Conservation (phyloP, 1,140 invertebrate genomes). For the Brachionus sp. region DNA sequence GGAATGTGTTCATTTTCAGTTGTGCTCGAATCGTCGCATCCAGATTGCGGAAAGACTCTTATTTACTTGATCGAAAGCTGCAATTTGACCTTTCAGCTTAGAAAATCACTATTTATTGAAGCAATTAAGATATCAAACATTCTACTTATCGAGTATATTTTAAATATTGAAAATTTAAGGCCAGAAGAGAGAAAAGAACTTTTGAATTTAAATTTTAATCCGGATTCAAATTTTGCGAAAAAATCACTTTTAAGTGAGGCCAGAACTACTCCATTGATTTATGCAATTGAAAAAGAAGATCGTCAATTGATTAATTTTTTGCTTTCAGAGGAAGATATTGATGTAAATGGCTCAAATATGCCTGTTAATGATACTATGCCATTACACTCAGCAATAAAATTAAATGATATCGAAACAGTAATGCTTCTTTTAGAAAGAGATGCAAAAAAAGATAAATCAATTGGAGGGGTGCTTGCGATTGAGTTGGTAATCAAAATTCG, state of each 20-base stretch:
- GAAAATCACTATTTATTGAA: background rate
- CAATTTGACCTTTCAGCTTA: background rate
- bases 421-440: slow-evolving; percentile 19
- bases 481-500: background rate
- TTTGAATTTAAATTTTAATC: slow-evolving; percentile 38
- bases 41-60: slow-evolving; percentile 1
- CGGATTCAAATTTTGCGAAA: background rate
- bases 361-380: background rate
- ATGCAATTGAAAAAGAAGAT: background rate
- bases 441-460: background rate
- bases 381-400: background rate
- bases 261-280: slow-evolving; percentile 14
- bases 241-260: background rate
- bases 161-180: background rate
- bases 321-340: background rate
- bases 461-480: background rate
- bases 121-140: slow-evolving; percentile 10
- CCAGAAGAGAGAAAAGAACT: slow-evolving; percentile 12
- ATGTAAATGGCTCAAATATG: background rate
- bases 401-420: slow-evolving; percentile 20
- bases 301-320: slow-evolving; percentile 30
- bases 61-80: background rate
- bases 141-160: slow-evolving; percentile 13
- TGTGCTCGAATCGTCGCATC: slow-evolving; percentile 20
- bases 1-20: background rate